Evolutionary conservation across 2,888 invertebrate species (phyloP), one percentile per base, ranked within the genome.

Genomic region (Mylabris sibirica): DNA sequence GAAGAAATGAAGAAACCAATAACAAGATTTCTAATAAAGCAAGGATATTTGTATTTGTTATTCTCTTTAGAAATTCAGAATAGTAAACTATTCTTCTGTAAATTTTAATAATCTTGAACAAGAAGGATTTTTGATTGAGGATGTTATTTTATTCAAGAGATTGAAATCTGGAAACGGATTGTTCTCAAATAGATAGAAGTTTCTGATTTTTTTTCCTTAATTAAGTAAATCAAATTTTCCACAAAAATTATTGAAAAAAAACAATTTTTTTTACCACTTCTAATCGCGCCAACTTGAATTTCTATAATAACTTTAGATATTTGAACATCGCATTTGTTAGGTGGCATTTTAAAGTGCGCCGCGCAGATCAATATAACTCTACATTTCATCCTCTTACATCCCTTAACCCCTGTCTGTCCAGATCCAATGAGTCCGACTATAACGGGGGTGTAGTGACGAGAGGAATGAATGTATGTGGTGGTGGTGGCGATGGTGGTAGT

Each of bases 291-390:
- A 65, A 67, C 70, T 73, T 72, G 65, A 70, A 72, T 73, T 74
- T 75, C 72, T 72, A 68, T 71, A 71, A 73, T 69, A 20, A 75
- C 75, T 75, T 73, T 70, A 73, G 73, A 75, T 73, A 71, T 74
- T 74, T 71, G 72, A 72, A 68, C 72, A 70, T 71, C 72, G 69
- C 69, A 69, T 72, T 72, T 70, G 72, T 65, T 62, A 67, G 70
- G 74, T 66, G 65, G 71, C 59, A 66, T 66, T 70, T 69, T 67
- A 49, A 73, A 72, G 75, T 78, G 78, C 78, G 77, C 77, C 41
- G 78, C 79, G 78, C 80, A 78, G 79, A 80, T 80, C 80, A 79
- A 80, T 80, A 80, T 76, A 76, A 75, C 72, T 63, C 67, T 69
- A 74, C 74, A 76, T 74, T 74, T 70, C 76, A 67, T 67, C 74